Evolutionary conservation across 2,888 invertebrate genomes (phyloP).

Genomic region (Chloroclystis v-ata): DNA sequence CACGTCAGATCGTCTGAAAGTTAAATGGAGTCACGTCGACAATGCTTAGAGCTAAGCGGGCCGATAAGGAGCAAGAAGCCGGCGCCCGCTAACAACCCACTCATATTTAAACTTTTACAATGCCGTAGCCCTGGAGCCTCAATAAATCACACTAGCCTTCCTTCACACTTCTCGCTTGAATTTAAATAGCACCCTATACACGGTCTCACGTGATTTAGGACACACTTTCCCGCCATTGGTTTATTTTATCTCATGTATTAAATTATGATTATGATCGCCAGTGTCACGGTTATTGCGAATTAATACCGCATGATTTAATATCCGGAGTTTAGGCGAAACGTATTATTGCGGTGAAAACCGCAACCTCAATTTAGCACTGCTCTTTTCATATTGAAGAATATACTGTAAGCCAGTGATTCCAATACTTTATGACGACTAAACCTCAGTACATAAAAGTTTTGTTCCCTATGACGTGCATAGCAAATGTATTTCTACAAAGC

Average conservation of each 20-base stretch:
- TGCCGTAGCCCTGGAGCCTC: slow-evolving; percentile 49
- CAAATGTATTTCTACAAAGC: no score
- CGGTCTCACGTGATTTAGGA: slow-evolving; percentile 62
- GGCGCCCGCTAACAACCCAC: slow-evolving; percentile 35
- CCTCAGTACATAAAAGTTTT: no score
- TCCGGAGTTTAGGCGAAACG: slow-evolving; percentile 5
- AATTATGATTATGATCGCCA: slow-evolving; percentile 30
- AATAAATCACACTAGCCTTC: slow-evolving; percentile 66
- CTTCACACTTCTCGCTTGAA: slow-evolving; percentile 66
- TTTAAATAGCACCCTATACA: slow-evolving; percentile 66
- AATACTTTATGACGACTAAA: no score
- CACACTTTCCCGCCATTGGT: slow-evolving; percentile 44
- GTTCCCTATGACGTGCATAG: no score
- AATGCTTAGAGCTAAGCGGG: slow-evolving; percentile 28
- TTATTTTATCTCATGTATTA: slow-evolving; percentile 40
- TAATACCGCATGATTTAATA: slow-evolving; percentile 16
- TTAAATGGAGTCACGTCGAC: slow-evolving; percentile 46
- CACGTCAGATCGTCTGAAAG: slow-evolving; percentile 39
- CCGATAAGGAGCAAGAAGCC: slow-evolving; percentile 24
- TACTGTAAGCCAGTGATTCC: no score
- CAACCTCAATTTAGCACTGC: not conserved
- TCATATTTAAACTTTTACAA: slow-evolving; percentile 71
- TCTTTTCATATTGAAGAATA: not conserved
- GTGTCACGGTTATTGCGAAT: slow-evolving; percentile 21
- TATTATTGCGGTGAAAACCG: not conserved